Percentiles rank a stretch among this genome's conserved stretches.
These are phyloP conservation scores for Stenichneumon culpator DNA, from an alignment of 2,888 invertebrate species.

Conservation along the genomic window DNA sequence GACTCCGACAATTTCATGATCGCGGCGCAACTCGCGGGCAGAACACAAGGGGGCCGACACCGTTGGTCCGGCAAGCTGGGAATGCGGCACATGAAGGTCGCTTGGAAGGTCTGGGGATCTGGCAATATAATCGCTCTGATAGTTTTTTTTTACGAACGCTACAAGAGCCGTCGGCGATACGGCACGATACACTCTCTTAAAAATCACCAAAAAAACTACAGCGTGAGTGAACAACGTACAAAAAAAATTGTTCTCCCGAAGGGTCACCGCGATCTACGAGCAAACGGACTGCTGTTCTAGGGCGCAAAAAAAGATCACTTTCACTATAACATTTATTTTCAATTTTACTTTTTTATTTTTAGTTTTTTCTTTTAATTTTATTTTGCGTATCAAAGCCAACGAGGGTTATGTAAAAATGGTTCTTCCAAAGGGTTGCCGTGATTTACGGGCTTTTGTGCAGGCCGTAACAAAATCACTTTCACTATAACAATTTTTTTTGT, in stretches of 20 bases:
- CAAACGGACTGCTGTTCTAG: neutral
- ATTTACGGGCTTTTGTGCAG: neutral
- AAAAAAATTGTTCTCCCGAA: too few species aligned
- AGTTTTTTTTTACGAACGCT: conserved; percentile 22
- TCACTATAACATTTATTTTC: neutral
- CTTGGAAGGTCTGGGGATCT: conserved; percentile 22
- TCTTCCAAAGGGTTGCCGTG: too few species aligned
- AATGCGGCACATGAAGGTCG: neutral
- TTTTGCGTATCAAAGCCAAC: neutral
- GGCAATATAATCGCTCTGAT: conserved; percentile 19
- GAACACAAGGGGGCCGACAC: neutral
- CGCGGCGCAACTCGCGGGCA: neutral
- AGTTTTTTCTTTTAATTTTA: neutral
- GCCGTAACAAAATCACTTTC: neutral
- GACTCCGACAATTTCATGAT: neutral
- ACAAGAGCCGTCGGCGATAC: neutral
- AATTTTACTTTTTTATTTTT: neutral
- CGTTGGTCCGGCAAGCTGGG: neutral
- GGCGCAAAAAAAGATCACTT: conserved; percentile 2
- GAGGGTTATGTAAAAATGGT: neutral
- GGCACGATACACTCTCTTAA: too few species aligned
- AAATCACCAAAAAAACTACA: too few species aligned
- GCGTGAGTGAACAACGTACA: too few species aligned
- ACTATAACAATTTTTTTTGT: neutral
- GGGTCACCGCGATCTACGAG: neutral